Conservation (phyloP, 2,888 invertebrate species). For the Acronicta psi region DNA sequence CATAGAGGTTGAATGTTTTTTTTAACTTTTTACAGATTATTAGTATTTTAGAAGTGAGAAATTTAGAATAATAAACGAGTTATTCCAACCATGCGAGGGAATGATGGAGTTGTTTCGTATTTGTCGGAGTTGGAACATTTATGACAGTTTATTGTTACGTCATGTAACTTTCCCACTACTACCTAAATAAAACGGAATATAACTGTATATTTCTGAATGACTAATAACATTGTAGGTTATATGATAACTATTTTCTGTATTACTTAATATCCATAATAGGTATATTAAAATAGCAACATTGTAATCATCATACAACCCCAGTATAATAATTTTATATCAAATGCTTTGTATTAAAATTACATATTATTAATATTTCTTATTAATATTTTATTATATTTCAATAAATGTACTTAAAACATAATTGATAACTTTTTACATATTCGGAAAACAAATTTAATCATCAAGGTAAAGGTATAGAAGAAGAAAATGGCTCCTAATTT, state of each 20-base stretch:
- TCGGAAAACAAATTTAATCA: constrained; percentile 21
- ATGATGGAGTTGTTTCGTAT: constrained; percentile 34
- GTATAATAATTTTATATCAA: too few species aligned
- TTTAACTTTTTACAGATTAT: constrained; percentile 4
- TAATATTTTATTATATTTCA: too few species aligned
- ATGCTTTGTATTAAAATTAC: too few species aligned
- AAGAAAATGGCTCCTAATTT: constrained; percentile 61
- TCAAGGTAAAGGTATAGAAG: constrained; percentile 30
- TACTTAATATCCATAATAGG: too few species aligned
- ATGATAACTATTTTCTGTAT: too few species aligned
- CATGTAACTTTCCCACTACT: constrained; percentile 22
- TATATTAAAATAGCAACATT: too few species aligned
- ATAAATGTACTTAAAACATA: too few species aligned
- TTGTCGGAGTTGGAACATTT: constrained; percentile 29
- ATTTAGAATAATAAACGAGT: constrained; percentile 26
- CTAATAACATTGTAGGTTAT: not conserved
- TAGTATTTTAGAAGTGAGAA: constrained; percentile 28
- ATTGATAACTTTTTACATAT: not conserved
- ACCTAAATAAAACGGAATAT: constrained; percentile 26
- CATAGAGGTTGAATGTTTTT: constrained; percentile 8
- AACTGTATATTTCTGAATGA: constrained; percentile 12
- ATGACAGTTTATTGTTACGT: constrained; percentile 34
- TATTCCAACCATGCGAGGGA: constrained; percentile 7
- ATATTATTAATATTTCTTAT: too few species aligned
- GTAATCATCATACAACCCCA: too few species aligned